phyloP scores from a whole-genome alignment of 1,140 invertebrate species.

The Polyergus mexicanus region DNA sequence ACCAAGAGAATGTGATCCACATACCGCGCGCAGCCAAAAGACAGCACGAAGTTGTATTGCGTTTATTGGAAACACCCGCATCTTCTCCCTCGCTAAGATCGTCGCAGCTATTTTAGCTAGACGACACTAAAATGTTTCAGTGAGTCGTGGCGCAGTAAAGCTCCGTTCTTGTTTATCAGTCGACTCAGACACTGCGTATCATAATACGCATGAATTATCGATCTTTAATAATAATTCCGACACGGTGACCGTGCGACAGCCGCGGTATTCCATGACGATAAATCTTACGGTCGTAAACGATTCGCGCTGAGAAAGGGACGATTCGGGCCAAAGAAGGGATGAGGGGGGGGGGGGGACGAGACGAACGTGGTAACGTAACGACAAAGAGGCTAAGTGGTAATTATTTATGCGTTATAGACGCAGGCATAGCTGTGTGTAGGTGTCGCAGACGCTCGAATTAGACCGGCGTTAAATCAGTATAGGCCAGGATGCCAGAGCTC shows the following conservation, averaged over 20 bases:
- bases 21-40: constrained; percentile 14
- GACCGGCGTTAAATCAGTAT: constrained; percentile 82
- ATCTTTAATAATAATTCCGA: constrained; percentile 80
- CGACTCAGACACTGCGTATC: constrained; percentile 48
- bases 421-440: constrained; percentile 45
- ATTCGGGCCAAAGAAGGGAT: constrained; percentile 22
- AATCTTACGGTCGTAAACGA: constrained; percentile 79
- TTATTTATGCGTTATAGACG: constrained; percentile 82
- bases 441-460: constrained; percentile 77
- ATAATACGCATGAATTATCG: constrained; percentile 78
- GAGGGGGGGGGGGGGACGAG: not conserved
- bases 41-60: constrained; percentile 22
- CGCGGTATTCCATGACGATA: constrained; percentile 73
- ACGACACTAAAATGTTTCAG: constrained; percentile 46
- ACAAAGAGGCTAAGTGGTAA: constrained; percentile 82
- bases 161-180: constrained; percentile 63
- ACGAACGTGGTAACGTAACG: constrained; percentile 71
- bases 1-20: constrained; percentile 18
- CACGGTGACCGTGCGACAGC: constrained; percentile 61
- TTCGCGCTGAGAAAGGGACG: constrained; percentile 74
- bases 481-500: constrained; percentile 66
- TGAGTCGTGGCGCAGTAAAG: constrained; percentile 38
- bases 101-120: constrained; percentile 49
- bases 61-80: constrained; percentile 42
- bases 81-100: constrained; percentile 18